Percentiles rank a stretch among this genome's conserved stretches.
Evolutionary conservation across 2,797 vertebrate species (phyloP).

Genomic region (Micromesistius poutassou): DNA sequence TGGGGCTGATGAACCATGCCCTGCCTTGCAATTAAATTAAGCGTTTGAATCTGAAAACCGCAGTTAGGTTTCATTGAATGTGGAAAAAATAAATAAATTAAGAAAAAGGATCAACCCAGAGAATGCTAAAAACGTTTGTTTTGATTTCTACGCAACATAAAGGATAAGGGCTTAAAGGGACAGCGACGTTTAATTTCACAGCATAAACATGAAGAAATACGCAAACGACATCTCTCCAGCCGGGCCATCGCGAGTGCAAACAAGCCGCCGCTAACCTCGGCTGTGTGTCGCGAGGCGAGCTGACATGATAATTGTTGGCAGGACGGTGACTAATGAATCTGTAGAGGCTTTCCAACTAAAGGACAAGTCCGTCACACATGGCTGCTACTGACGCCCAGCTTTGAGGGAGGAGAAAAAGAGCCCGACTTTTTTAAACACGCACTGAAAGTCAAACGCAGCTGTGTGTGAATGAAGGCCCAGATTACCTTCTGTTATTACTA

Average conservation of each 20-base stretch:
- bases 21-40: not conserved
- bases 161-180: not conserved
- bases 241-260: not conserved
- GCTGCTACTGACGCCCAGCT: slow-evolving; percentile 2
- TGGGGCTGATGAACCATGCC: slow-evolving; percentile 22
- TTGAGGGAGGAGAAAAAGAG: not conserved
- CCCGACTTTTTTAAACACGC: not conserved
- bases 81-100: not conserved
- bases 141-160: not conserved
- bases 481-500: not conserved
- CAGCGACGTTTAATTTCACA: not conserved
- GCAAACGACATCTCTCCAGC: not conserved
- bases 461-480: not conserved
- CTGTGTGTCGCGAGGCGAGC: slow-evolving; percentile 13
- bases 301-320: slow-evolving; percentile 50
- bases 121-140: not conserved
- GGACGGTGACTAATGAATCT: slow-evolving; percentile 39
- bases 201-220: too few species aligned
- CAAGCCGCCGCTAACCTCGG: slow-evolving; percentile 28
- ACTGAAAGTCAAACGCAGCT: not conserved
- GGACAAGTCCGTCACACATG: slow-evolving; percentile 25
- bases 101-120: not conserved
- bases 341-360: slow-evolving; percentile 31
- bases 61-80: not conserved
- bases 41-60: not conserved